phyloP scores from a whole-genome alignment of 1,140 invertebrate species.

The Apis cerana region DNA sequence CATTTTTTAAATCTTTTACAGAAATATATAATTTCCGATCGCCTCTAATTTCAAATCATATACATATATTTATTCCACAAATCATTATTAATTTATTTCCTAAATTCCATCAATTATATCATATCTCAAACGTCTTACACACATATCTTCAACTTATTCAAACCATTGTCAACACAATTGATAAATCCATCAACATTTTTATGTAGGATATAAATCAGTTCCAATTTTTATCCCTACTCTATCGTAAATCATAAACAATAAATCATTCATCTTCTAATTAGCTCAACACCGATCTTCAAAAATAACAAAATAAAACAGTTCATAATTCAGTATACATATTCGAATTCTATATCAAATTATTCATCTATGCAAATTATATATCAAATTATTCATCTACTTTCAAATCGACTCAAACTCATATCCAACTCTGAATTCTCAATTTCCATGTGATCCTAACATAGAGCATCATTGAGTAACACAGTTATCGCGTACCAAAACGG shows the following conservation, averaged over 20 bases:
- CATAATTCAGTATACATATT: too few species aligned
- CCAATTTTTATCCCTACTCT: neutral
- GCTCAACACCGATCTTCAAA: neutral
- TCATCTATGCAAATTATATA: too few species aligned
- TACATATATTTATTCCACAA: too few species aligned
- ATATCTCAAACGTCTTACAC: too few species aligned
- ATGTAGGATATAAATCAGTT: neutral
- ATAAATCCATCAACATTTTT: neutral
- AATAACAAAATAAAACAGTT: too few species aligned
- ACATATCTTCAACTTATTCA: neutral
- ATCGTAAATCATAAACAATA: neutral
- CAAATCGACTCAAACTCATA: neutral
- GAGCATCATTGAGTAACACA: neutral
- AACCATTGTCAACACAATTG: neutral
- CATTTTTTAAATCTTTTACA: too few species aligned
- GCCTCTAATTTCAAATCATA: too few species aligned
- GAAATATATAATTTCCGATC: too few species aligned
- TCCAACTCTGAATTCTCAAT: neutral
- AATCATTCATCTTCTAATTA: neutral
- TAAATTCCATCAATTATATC: too few species aligned
- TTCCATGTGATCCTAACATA: neutral
- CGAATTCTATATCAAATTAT: too few species aligned
- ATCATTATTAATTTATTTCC: too few species aligned
- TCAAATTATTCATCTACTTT: neutral
- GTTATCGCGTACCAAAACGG: slow-evolving; percentile 4